phyloP scores from a whole-genome alignment of 2,113 vertebrate species.

The Gnathonemus echidnorhynchus region DNA sequence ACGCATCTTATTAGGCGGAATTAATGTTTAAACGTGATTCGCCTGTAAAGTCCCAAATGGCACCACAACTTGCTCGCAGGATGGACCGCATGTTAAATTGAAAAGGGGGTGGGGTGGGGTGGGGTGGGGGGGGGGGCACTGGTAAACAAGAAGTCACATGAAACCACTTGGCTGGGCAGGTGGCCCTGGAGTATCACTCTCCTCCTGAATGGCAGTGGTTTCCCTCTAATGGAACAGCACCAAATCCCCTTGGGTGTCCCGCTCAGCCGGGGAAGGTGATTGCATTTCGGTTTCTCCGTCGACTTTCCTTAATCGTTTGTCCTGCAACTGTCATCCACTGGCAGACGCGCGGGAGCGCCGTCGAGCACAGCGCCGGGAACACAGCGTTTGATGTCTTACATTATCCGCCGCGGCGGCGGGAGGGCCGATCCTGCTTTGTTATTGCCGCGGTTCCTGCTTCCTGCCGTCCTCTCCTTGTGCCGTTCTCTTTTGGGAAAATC shows the following conservation, averaged over 20 bases:
- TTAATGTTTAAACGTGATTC: background rate
- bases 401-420: background rate
- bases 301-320: constrained; percentile 12
- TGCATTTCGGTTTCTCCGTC: background rate
- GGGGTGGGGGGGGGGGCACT: background rate
- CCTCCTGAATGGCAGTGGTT: background rate
- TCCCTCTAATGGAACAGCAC: background rate
- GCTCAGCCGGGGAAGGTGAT: background rate
- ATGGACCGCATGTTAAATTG: background rate
- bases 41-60: background rate
- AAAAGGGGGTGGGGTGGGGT: background rate
- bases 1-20: background rate
- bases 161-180: background rate
- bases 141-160: background rate
- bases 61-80: too few species aligned
- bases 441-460: background rate
- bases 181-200: background rate
- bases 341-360: background rate
- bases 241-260: background rate
- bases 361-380: background rate
- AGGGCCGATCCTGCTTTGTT: background rate
- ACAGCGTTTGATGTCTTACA: background rate
- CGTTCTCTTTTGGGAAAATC: background rate
- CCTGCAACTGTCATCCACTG: background rate
- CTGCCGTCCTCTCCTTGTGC: background rate